Evolutionary conservation across 2,113 vertebrate species (phyloP).

Genomic region (Thermophis baileyi): DNA sequence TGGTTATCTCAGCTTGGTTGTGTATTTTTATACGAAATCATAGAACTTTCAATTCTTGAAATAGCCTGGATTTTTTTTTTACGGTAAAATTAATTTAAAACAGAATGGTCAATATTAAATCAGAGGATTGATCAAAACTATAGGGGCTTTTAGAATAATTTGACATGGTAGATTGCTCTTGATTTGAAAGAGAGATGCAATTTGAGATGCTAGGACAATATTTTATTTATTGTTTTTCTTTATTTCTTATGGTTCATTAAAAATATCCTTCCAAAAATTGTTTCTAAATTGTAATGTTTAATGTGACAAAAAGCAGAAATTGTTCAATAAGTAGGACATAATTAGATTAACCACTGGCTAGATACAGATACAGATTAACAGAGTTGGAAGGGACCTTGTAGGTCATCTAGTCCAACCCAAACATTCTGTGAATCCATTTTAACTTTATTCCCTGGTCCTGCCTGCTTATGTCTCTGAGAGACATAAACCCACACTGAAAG

Average conservation of each 20-base stretch:
- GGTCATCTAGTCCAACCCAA: too few species aligned
- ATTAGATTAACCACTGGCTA: not conserved
- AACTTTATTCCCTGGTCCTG: not conserved
- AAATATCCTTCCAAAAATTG: not conserved
- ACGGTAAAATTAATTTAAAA: not conserved
- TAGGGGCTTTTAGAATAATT: not conserved
- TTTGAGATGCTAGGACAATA: not conserved
- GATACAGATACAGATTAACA: too few species aligned
- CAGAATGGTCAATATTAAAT: not conserved
- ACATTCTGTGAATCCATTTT: not conserved
- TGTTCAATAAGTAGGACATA: not conserved
- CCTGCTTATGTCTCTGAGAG: not conserved
- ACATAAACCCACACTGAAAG: not conserved
- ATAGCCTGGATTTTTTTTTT: not conserved
- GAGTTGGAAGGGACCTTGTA: too few species aligned
- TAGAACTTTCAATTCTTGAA: not conserved
- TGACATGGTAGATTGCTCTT: not conserved
- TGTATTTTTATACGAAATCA: not conserved
- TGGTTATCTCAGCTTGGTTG: not conserved
- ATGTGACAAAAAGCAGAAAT: not conserved
- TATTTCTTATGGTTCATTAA: not conserved
- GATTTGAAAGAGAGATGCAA: not conserved
- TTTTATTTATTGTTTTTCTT: not conserved
- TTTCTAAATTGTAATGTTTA: not conserved
- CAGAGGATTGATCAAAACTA: not conserved